Evolutionary conservation across 2,113 vertebrate species (phyloP), one percentile per base, ranked within the genome.

Genomic region (Mustela lutreola): DNA sequence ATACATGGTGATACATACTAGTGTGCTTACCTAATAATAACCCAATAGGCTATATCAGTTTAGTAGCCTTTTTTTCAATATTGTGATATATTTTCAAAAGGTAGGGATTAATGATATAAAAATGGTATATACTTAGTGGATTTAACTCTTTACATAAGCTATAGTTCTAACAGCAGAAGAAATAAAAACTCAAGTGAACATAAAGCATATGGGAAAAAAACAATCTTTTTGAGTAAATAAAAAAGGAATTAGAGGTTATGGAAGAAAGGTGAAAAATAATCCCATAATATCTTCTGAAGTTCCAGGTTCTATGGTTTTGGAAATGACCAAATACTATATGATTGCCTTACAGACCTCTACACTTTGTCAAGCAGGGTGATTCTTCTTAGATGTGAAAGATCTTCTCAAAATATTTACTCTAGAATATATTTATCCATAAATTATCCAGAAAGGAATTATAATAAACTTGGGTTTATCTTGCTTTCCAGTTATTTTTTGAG

Each of bases 351-450:
- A 26, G 36, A 58, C 36, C 36, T 94, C 63, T 88, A 63, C 31
- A 56, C 62, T 82, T n/a, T 73, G 24, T 56, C 42, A 81, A 71
- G 56, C 22, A 45, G 21, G 36, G 2, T 91, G 7, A 28, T 62
- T 84, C 60, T 71, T 75, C 10, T 80, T 92, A 94, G 26, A 26
- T 92, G 73, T 39, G 39, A 78, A 79, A 94, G 31, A 62, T 73
- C 7, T 70, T 73, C 7, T 78, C 11, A 88, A 56, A 85, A 86
- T 62, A 79, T 65, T 93, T 80, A 14, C 67, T 94, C 62, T 42
- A 87, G 90, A 94, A 85, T 70, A 33, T 63, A 58, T 90, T 53
- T 11, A 88, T 86, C 31, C 36, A 7, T 84, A 95, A 88, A 58
- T 76, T 83, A 82, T 48, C 48, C 48, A 96, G 56, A 89, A 92